Evolutionary conservation across 2,113 vertebrate species (phyloP).

Genomic region (Geococcyx californianus): DNA sequence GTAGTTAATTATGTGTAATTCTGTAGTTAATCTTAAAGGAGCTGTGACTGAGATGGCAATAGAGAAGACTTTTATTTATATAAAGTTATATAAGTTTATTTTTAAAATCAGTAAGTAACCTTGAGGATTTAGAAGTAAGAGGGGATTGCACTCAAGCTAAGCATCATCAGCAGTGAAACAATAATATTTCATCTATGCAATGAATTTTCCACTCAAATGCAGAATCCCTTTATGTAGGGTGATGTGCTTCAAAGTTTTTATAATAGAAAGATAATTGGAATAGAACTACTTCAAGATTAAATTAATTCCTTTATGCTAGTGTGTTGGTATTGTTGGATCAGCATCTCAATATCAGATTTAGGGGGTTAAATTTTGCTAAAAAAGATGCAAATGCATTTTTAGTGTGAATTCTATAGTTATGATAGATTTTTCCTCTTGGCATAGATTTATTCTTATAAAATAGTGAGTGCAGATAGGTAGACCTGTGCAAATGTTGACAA

Average conservation of each 20-base stretch:
- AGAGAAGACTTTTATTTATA: not conserved
- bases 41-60: not conserved
- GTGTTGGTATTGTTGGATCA: not conserved
- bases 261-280: not conserved
- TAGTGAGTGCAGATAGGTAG: not conserved
- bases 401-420: not conserved
- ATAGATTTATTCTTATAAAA: not conserved
- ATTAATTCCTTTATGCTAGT: not conserved
- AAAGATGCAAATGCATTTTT: not conserved
- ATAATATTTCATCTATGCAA: accelerated
- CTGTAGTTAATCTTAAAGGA: not conserved
- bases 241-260: not conserved
- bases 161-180: not conserved
- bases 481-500: not conserved
- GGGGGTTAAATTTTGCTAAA: not conserved
- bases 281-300: not conserved
- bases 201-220: not conserved
- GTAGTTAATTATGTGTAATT: too few relatives aligned
- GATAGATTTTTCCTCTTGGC: not conserved
- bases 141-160: not conserved
- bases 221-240: not conserved
- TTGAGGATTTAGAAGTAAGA: not conserved
- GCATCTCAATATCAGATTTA: not conserved
- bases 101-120: not conserved
- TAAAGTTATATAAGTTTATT: too few relatives aligned